Evolutionary conservation across 35 echinoderm and acorn worm species (phyloP), one percentile per base, ranked within the genome.

Genomic region (Strongylocentrotus purpuratus): DNA sequence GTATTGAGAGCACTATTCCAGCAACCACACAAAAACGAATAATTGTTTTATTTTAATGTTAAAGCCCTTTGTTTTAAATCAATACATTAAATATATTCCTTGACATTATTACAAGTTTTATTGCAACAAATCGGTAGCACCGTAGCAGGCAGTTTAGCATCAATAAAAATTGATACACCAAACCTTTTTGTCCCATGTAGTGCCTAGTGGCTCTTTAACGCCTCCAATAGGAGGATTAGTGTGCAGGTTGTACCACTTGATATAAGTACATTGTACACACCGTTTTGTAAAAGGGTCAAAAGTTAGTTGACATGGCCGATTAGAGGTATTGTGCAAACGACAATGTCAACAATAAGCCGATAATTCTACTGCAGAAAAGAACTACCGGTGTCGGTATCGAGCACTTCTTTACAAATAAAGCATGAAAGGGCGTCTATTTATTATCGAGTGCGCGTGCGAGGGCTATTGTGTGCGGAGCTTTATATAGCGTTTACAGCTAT

Each of bases 221-320:
- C 20, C 25, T 78, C 65, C 28, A 22, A 71, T 28, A 78, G 7
- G 87, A 33, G 32, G 87, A 89, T 89, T 45, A 45, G 45, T 89
- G 10, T 31, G 91, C 91, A 93, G 91, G 91, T 58, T 93, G 91
- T 58, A 46, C 13, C 91, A n/a, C 46, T 58, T 93, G 91, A 58
- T 47, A 18, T 92, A 58, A 93, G 48, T 58, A 93, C n/a, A n/a
- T n/a, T n/a, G n/a, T n/a, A n/a, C 91, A 50, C 91, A 58, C 65
- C 7, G 91, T 93, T 93, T 93, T 93, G 91, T 93, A 14, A 46
- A 31, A 58, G 91, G 91, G 91, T 93, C 91, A 93, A 93, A 93
- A 93, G 91, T 93, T 93, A 93, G 91, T 93, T 93, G 35, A 93
- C 91, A 93, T n/a, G 46, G 11, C 14, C 91, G 91, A 93, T 93